Conservation (phyloP, 2,113 vertebrate genomes). For the Amphilophus citrinellus region DNA sequence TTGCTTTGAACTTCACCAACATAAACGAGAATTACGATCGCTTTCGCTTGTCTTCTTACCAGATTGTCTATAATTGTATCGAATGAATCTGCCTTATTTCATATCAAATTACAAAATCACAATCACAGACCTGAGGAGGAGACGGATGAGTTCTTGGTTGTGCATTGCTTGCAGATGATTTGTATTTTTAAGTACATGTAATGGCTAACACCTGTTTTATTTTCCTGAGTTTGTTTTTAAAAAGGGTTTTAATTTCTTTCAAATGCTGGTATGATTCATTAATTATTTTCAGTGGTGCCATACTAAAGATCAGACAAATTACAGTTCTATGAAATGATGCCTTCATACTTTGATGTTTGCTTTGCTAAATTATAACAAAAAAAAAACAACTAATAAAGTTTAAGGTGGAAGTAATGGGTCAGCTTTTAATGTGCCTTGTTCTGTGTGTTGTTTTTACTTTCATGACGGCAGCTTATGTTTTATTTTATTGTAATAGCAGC, state of each 20-base stretch:
- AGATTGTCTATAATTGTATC: constrained; percentile 74
- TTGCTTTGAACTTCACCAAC: constrained; percentile 69
- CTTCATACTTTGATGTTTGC: constrained; percentile 88
- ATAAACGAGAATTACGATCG: constrained; percentile 49
- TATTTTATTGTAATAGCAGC: constrained; percentile 1
- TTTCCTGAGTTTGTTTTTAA: constrained; percentile 45
- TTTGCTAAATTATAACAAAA: constrained; percentile 84
- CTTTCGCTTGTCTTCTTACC: constrained; percentile 75
- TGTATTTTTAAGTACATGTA: constrained; percentile 72
- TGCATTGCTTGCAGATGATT: constrained; percentile 75
- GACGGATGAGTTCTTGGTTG: constrained; percentile 63
- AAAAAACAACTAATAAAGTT: constrained; percentile 81
- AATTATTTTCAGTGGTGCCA: constrained; percentile 78
- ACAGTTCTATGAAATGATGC: constrained; percentile 79
- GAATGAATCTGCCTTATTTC: constrained; percentile 83
- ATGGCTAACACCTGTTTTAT: constrained; percentile 70
- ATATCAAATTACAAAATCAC: constrained; percentile 65
- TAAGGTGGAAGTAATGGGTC: constrained; percentile 69
- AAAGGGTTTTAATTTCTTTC: constrained; percentile 50
- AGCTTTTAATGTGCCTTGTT: constrained; percentile 38
- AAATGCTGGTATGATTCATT: constrained; percentile 63
- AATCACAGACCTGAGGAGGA: constrained; percentile 59
- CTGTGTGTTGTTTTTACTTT: constrained; percentile 21
- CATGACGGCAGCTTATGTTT: background rate
- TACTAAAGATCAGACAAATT: constrained; percentile 74